Evolutionary conservation across 2,888 invertebrate genomes (phyloP), one percentile per base, ranked within the genome.

Genomic region (Cephus spinipes): DNA sequence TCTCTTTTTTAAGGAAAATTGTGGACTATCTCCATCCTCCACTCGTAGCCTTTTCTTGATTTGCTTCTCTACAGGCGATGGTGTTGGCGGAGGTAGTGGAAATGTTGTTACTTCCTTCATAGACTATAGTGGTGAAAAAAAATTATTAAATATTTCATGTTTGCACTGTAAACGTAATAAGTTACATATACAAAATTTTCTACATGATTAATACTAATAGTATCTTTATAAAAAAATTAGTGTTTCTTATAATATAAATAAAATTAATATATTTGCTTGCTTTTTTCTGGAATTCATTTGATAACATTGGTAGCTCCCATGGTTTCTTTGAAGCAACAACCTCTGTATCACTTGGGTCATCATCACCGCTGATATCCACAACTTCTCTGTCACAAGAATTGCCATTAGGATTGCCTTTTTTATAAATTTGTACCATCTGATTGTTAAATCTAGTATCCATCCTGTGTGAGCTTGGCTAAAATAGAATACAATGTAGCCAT

Each of bases 321-420:
- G 9, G 55, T 55, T 55, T 55, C 23, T 55, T 23, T 23, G 15
- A 15, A 55, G 23, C 55, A 55, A 55, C 55, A 23, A 23, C 9
- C 23, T 55, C 55, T 23, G 55, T 55, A 80, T 86, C 85, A 4
- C 81, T 80, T 69, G 79, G 82, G 15, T 92, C 92, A 85, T 96
- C 96, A 87, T 95, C 96, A 89, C 95, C 96, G 88, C 96, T 96
- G 83, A 96, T 96, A 87, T 96, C 96, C 85, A 97, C 94, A 76
- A 96, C 91, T 89, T 96, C 96, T 85, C 94, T 94, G 85, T 95
- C 95, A 23, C 94, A 94, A 2, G 93, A 91, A 79, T 91, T 92
- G 30, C 89, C 90, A 84, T 90, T 55, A 0, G 69, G 68, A 71
- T 36, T 75, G 3, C 88, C 82, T 73, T 91, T 92, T 75, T 92